These are phyloP conservation scores for Microtus montanus DNA, from an alignment of 2,113 vertebrate genomes.

Conservation along the genomic window DNA sequence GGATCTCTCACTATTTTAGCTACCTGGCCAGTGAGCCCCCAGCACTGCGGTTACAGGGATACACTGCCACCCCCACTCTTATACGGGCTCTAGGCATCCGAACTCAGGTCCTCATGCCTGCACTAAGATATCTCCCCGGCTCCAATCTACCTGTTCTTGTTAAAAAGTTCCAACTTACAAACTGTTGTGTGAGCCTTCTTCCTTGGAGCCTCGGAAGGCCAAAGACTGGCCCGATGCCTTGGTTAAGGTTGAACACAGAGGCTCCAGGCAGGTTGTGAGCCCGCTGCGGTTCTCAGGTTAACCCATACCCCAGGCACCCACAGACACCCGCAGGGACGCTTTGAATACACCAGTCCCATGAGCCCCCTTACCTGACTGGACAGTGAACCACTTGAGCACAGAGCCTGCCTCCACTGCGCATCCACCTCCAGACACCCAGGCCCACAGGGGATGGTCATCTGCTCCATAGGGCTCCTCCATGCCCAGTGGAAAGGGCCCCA, in stretches of 20 bases:
- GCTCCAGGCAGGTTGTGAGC: not conserved
- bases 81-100: not conserved
- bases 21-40: not conserved
- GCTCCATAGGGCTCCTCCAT: conserved; percentile 88
- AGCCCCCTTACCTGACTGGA: conserved; percentile 84
- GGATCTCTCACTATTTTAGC: not conserved
- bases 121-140: not conserved
- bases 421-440: conserved; percentile 94
- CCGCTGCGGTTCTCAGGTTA: too few relatives aligned
- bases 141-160: not conserved
- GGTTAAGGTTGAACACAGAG: not conserved
- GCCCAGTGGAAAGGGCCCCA: conserved; percentile 87
- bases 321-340: accelerated
- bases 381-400: conserved; percentile 91
- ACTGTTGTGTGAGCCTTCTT: not conserved
- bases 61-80: not conserved
- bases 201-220: accelerated
- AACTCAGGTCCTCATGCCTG: not conserved
- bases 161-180: not conserved
- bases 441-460: conserved; percentile 92
- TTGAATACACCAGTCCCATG: accelerated
- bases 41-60: not conserved
- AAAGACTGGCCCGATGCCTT: too few relatives aligned
- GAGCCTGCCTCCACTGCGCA: conserved; percentile 91
- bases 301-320: accelerated